Conservation (phyloP, 2,888 invertebrate genomes). For the Thereva nobilitata region DNA sequence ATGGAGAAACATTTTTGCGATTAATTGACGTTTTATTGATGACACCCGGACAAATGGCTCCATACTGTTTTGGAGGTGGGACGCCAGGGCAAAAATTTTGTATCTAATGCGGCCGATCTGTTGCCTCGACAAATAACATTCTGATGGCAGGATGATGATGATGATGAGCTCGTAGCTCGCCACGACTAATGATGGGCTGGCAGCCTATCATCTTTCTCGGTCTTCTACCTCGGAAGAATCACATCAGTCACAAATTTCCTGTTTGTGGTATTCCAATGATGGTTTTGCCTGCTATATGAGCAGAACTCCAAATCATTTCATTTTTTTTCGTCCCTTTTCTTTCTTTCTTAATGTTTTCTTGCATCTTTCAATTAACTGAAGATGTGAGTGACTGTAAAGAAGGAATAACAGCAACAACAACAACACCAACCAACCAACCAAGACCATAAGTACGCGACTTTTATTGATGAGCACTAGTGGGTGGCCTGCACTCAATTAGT, state of each 20-base stretch:
- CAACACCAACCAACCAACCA: too few species aligned
- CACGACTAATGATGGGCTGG: constrained; percentile 8
- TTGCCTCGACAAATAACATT: neutral
- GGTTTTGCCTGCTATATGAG: too few species aligned
- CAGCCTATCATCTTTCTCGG: neutral
- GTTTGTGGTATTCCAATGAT: too few species aligned
- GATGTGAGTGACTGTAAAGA: neutral
- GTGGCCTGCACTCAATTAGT: constrained; percentile 21
- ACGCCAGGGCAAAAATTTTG: constrained; percentile 1
- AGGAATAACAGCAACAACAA: neutral
- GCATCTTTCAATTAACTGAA: constrained; percentile 7
- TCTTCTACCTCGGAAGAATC: too few species aligned
- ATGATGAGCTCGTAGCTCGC: constrained; percentile 11
- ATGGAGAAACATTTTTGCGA: constrained; percentile 12
- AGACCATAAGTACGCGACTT: neutral
- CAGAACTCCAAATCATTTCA: too few species aligned
- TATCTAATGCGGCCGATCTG: constrained; percentile 8
- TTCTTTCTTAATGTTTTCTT: neutral
- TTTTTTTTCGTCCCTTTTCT: too few species aligned
- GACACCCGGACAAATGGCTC: constrained; percentile 26
- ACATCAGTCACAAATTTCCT: too few species aligned
- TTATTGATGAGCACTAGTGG: neutral
- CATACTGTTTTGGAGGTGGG: neutral
- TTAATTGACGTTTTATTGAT: constrained; percentile 32
- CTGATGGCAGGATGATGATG: constrained; percentile 17